phyloP scores from a whole-genome alignment of 2,797 vertebrate species.

The Staurois parvus region DNA sequence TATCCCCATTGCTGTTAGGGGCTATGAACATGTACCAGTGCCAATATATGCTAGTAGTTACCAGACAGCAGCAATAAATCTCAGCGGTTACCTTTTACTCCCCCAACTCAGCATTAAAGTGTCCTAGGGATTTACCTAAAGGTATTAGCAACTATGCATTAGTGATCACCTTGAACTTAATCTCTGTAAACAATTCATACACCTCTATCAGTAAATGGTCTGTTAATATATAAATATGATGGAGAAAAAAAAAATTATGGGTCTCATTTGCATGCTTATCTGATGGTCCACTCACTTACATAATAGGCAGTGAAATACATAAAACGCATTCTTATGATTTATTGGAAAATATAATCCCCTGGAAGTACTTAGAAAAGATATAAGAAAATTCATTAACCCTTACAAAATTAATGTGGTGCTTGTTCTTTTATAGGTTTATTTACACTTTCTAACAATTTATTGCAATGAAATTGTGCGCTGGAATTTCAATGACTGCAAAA shows the following conservation, averaged over 20 bases:
- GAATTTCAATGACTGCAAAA: no score
- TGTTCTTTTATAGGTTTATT: neutral
- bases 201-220: neutral
- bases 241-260: neutral
- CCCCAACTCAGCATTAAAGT: no score
- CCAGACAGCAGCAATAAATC: no score
- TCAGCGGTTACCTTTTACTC: no score
- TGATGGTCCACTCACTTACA: neutral
- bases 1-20: no score
- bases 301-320: neutral
- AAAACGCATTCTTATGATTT: neutral
- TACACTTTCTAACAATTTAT: neutral
- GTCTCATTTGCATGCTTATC: neutral
- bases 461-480: no score
- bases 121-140: no score
- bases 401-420: neutral
- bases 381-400: neutral
- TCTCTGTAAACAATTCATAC: neutral
- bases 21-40: no score
- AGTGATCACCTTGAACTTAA: neutral
- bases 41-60: no score
- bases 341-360: neutral
- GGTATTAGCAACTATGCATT: neutral
- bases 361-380: neutral
- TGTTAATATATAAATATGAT: neutral